These are phyloP conservation scores for Synergus laeviventris DNA, from an alignment of 2,888 invertebrate species.

Conservation along the genomic window DNA sequence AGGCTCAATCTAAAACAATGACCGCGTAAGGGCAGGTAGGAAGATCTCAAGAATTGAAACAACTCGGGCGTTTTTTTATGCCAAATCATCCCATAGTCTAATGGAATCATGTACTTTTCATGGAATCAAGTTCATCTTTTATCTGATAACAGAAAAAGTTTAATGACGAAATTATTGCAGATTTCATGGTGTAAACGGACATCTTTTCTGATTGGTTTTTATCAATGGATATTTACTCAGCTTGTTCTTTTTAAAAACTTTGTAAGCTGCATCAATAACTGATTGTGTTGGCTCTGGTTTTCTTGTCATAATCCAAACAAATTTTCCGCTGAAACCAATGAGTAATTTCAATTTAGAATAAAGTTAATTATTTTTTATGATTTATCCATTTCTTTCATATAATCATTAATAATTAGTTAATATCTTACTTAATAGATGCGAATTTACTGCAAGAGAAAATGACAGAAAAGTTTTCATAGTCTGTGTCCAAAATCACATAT, in stretches of 20 bases:
- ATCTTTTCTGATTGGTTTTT: slow-evolving; percentile 81
- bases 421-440: slow-evolving; percentile 77
- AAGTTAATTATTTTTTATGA: not conserved
- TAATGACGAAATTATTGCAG: not conserved
- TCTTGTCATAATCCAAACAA: slow-evolving; percentile 82
- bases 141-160: not conserved
- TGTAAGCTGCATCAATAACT: slow-evolving; percentile 80
- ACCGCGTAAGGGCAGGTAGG: too few relatives aligned
- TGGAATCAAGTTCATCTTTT: not conserved
- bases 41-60: too few relatives aligned
- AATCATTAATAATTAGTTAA: not conserved
- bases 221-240: slow-evolving; percentile 80
- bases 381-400: slow-evolving; percentile 28
- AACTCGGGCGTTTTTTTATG: too few relatives aligned
- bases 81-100: too few relatives aligned
- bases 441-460: slow-evolving; percentile 81
- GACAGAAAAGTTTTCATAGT: slow-evolving; percentile 80
- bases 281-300: slow-evolving; percentile 78
- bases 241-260: slow-evolving; percentile 78
- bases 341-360: too few relatives aligned
- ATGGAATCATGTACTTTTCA: too few relatives aligned
- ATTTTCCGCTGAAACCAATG: slow-evolving; percentile 68
- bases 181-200: slow-evolving; percentile 66
- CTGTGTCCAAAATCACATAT: slow-evolving; percentile 82
- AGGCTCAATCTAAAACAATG: too few relatives aligned